These are phyloP conservation scores for Tupaia tana DNA, from an alignment of 2,113 vertebrate species.

Conservation along the genomic window DNA sequence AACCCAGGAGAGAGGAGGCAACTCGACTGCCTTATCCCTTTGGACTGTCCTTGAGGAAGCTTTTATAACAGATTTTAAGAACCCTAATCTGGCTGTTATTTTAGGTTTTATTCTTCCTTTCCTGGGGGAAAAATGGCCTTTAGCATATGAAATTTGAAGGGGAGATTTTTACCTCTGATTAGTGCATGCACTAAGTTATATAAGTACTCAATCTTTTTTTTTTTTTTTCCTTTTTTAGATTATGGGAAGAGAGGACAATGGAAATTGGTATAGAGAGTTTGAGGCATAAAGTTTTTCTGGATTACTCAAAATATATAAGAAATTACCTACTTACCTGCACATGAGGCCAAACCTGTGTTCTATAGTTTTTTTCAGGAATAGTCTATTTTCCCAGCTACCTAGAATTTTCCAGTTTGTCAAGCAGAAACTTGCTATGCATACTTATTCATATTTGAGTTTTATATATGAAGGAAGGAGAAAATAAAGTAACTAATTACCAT, in stretches of 20 bases:
- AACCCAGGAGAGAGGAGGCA: rapidly evolving
- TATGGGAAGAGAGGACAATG: neutral
- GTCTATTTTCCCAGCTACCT: neutral
- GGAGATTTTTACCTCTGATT: neutral
- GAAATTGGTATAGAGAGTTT: neutral
- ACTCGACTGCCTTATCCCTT: neutral
- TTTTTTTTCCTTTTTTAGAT: neutral
- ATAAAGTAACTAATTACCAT: neutral
- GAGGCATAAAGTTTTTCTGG: neutral
- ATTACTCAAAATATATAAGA: neutral
- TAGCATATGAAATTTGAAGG: neutral
- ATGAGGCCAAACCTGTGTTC: neutral
- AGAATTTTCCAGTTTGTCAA: neutral
- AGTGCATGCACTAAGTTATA: neutral
- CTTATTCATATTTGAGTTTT: conserved; percentile 26
- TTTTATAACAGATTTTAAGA: neutral
- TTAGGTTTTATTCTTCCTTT: neutral
- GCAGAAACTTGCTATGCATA: neutral
- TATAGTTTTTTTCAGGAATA: neutral
- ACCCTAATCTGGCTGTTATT: neutral
- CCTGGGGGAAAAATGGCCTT: neutral
- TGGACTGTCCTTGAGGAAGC: neutral
- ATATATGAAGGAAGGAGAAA: neutral
- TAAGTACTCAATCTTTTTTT: neutral
- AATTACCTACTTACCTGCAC: neutral